Base-by-base conservation (phyloP, 2,797 vertebrate genomes). In the Pteronotus mesoamericanus region DNA sequence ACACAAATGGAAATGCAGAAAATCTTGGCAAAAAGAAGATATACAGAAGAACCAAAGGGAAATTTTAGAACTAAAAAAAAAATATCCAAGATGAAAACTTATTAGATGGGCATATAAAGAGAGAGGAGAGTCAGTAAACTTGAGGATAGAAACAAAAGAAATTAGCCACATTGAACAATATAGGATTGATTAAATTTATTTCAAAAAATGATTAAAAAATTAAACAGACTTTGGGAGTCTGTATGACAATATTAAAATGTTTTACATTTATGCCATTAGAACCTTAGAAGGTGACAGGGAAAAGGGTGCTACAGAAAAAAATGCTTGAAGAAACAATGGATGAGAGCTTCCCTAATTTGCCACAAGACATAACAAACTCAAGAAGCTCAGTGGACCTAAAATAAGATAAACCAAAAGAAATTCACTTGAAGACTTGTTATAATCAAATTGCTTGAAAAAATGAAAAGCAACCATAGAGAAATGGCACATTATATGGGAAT, bases 321-420 rank as follows among this genome's bases (percentile, higher is more conserved):
- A 78, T 26, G 66, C 16, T 46, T 79, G 7, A 82, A 87, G 42
- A 75, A 78, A 72, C 39, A 69, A 69, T 34, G 6, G 14, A 51
- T 39, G 14, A 75, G 77, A 53, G 3, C 19, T 53, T 72, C 32
- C 21, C 12, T 6, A 48, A 42, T 44, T 91, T 85, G n/a, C 10
- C 61, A 39, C 69, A 61, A 86, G 48, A 55, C 4, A 19, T 53
- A 61, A 48, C 21, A 89, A 48, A 79, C 32, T 42, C 34, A 66
- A 94, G 53, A 88, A 22, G 59, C 26, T 69, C 9, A 68, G 46
- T 5, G 11, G 72, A 46, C 16, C 9, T 74, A 32, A 85, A 85
- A 77, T 74, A 86, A 83, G 53, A 88, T 44, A 74, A 94, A 66
- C 14, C 18, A 42, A 46, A 79, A 64, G n/a, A 89, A 94, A 93